Base-by-base conservation (phyloP, 2,797 vertebrate species). In the Scarus forsteni region DNA sequence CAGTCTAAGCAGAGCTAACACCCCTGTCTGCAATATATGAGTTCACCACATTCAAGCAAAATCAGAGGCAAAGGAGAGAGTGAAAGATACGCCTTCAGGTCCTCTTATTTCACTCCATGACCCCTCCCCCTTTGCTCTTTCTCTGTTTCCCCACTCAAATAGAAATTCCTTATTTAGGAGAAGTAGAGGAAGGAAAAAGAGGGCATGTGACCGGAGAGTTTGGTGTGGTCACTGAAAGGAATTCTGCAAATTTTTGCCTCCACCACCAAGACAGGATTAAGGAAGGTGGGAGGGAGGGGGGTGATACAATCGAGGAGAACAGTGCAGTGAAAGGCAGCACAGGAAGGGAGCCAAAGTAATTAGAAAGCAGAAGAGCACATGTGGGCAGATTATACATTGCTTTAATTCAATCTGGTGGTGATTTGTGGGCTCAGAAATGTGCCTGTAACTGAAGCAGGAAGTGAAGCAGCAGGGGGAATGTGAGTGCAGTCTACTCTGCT, bases 131-230 rank as follows among this genome's bases (percentile, higher is more conserved):
- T 54, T 60, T 35, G 35, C 49, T 75, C 50, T 79, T 75, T 76
- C 74, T 77, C 80, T 46, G 59, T 80, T 85, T 85, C 61, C 67
- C 11, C 58, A 72, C 76, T 81, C 73, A 85, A 76, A 88, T 72
- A 84, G 83, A 75, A 85, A 88, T 84, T 90, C 92, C 89, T 88
- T 93, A 91, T 93, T 93, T 93, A 91, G 92, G 88, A 90, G 85
- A 85, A 85, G 82, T 79, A 85, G 12, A 78, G 81, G 60, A 71
- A 78, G 88, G 81, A 89, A 81, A 88, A 86, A 72, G 72, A 53
- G 75, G 55, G 14, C 85, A 88, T 84, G 83, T 89, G 89, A 92
- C 87, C 69, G 74, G 65, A 84, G 75, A 75, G 85, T 79, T 80
- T 85, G 73, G 88, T 91, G 84, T 88, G 89, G 91, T 90, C 76